Evolutionary conservation across 2,888 invertebrate genomes (phyloP), one percentile per base, ranked within the genome.

Genomic region (Nemotelus nigrinus): DNA sequence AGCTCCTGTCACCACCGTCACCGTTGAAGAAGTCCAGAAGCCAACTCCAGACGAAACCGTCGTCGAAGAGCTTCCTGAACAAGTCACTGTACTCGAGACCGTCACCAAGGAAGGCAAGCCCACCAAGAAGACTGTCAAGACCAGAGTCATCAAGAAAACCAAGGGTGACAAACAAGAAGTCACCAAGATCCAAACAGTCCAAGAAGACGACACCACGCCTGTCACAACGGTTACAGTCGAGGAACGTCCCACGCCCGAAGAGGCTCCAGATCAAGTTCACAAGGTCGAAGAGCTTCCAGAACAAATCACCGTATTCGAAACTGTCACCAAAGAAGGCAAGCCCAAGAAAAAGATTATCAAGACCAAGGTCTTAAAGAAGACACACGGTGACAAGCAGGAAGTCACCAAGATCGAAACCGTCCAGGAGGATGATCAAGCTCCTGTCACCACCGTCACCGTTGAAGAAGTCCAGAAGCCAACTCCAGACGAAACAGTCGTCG

Each of bases 271-370:
- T 78, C 83, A 83, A 79, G 79, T 82, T 45, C 45, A 58, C 3
- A n/a, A 50, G 43, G 85, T 81, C 6, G 43, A 79, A 55, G 79
- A 81, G 79, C 57, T 80, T 68, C 86, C 87, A 1, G 87, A 88
- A 82, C 82, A 86, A 77, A 84, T 88, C 2, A 84, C 85, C 76
- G 82, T 88, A 1, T 85, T 87, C 1, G 88, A 89, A 53, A 77
- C 88, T 1, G 45, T 80, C 3, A 88, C 88, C 0, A 81, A 82
- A 44, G 84, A 84, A 77, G 86, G 85, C n/a, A 83, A 82, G 67
- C 85, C 87, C 0, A 86, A 84, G 72, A 79, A 79, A 50, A 80
- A 78, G 65, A 81, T 83, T 7, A 82, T 83, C 41, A 85, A 84
- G 75, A 85, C 83, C 65, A 82, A 85, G n/a, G 83, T 83, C n/a